phyloP scores from a whole-genome alignment of 2,797 vertebrate species.

The Enteromius viviparus region DNA sequence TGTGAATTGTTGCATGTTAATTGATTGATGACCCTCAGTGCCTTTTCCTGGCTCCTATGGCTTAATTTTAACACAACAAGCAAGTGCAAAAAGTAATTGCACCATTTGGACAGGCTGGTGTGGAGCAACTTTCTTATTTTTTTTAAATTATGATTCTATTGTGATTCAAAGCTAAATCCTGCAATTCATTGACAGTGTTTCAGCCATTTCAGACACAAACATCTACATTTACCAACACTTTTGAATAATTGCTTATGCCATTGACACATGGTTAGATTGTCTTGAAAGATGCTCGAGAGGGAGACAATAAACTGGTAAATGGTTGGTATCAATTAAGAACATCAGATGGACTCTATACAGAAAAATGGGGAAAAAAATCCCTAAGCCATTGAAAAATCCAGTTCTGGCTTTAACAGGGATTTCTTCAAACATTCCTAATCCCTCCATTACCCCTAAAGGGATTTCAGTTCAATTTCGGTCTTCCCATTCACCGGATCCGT shows the following conservation, averaged over 20 bases:
- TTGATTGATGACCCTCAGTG: not conserved
- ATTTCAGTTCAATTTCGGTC: conserved; percentile 42
- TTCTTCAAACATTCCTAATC: conserved; percentile 44
- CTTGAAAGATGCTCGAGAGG: not conserved
- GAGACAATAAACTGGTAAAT: not conserved
- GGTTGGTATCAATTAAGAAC: not conserved
- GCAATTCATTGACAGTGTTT: not conserved
- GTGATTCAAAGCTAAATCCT: not conserved
- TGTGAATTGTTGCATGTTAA: not conserved
- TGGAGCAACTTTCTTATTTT: not conserved
- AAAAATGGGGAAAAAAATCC: conserved; percentile 14
- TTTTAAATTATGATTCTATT: not conserved
- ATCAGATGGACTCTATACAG: not conserved
- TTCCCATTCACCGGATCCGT: conserved; percentile 43
- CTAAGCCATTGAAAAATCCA: conserved; percentile 52
- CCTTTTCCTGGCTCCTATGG: not conserved
- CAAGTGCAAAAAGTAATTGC: conserved; percentile 1
- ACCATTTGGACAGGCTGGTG: not conserved
- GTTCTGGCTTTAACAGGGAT: conserved; percentile 29
- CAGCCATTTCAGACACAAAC: not conserved
- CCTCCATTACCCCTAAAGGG: conserved; percentile 36
- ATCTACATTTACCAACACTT: not conserved
- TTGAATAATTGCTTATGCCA: not conserved
- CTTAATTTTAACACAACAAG: conserved; percentile 4
- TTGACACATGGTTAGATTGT: conserved; percentile 10